Base-by-base conservation (phyloP, 2,797 vertebrate genomes). In the Heterohyrax brucei region DNA sequence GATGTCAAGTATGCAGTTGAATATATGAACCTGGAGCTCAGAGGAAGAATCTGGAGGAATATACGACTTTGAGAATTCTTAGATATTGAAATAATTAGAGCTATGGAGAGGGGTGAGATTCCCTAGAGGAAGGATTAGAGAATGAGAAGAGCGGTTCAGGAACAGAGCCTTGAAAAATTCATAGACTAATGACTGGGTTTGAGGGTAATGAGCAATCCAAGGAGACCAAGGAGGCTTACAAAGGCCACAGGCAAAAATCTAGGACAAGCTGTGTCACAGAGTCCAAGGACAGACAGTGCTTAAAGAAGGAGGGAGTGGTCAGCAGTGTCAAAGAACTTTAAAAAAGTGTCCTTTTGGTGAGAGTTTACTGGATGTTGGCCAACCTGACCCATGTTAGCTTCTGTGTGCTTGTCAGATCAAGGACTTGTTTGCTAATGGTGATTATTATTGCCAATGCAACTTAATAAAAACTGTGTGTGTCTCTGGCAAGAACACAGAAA, bases 1-100 rank as follows among this genome's bases (percentile, higher is more conserved):
- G 33, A 84, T 59, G 46, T 19, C 66, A 76, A 26, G 44, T 44
- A 72, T 46, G 21, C 19, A 70, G 68, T 79, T 68, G 72, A n/a
- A 28, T 50, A 46, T 28, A 10, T n/a, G 70, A 64, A 66, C 13
- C 21, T 46, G 33, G 76, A 33, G 22, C 24, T 87, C 24, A 70
- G 56, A 87, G 62, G 64, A 70, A 48, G 70, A 16, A 30, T 75
- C 66, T 73, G 48, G 19, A 59, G 91, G 62, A 50, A 59, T 44
- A 62, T 21, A 30, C 0, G 30, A 72, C 72, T 78, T 76, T 80
- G 79, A 72, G 83, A 96, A 53, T n/a, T 93, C 62, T 91, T 30
- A n/a, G 33, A 78, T 44, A 48, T 46, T 30, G 19, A 33, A 21
- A 76, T 66, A n/a, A 88, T 62, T 44, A 73, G 81, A 81, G 44